Base-by-base conservation (phyloP, 2,113 vertebrate species). In the Capreolus pygargus region DNA sequence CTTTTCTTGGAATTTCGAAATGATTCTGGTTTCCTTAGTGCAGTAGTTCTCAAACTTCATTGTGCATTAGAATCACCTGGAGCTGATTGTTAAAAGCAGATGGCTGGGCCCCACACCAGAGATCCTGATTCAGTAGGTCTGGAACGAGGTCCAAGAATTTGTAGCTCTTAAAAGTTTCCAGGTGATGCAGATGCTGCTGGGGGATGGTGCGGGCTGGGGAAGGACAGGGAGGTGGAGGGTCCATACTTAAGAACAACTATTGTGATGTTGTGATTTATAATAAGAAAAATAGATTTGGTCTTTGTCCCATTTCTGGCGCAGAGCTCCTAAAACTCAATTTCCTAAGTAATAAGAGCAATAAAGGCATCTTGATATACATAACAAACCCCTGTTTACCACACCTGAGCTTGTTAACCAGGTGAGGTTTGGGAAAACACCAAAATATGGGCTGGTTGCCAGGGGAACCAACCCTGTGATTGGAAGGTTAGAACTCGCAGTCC, bases 281-380 rank as follows among this genome's bases (percentile, higher is more conserved):
- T 64, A 92, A 94, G 33, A 74, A 83, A 95, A 60, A 39, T 14
- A 47, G 33, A 47, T 86, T 74, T 86, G 50, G 28, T 45, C 50
- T 92, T 58, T 16, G 11, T 79, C 28, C 47, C 16, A 6, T 74
- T 82, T 92, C 58, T 74, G 76, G 52, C n/a, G 12, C 39, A 82
- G 33, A 82, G 74, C 19, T 96, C n/a, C 43, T 87, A 60, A 96
- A 88, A 88, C 43, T 96, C 86, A 60, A 92, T 74, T 74, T 83
- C 52, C 27, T 82, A 50, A 92, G 36, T 95, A 36, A 23, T 85
- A 54, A 90, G 27, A 85, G 45, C 82, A 30, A 61, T 28, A 61
- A 86, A 45, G 21, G 16, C 43, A 15, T 58, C 58, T 87, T 87
- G 91, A 61, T 74, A 76, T 28, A 52, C 61, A 10, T 76, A 93